Base-by-base conservation (phyloP, 1,140 invertebrate species). In the Aphelinus certus region DNA sequence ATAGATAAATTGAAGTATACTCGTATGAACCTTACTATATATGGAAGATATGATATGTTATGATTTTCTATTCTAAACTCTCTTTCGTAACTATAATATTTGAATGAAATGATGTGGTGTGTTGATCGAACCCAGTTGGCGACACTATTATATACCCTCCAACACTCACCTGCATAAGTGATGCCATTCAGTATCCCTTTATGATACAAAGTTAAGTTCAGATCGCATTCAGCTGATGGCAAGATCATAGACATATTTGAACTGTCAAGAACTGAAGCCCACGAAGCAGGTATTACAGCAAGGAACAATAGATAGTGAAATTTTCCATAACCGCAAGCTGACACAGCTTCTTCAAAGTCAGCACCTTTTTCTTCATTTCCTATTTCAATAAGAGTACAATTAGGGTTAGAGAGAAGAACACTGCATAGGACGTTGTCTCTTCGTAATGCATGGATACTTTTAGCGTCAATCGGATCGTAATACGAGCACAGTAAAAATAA, bases 111-210 rank as follows among this genome's bases (percentile, higher is more conserved):
- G 26, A 26, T 26, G 26, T 26, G 26, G 26, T 26, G 26, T 26
- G 26, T 26, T 26, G 26, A 26, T 26, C 26, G 26, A 26, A 26
- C 26, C 26, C 26, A 26, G 26, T 26, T 26, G 26, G 26, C 26
- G 26, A 26, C 26, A 26, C 26, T 26, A 26, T 26, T 26, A 26
- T 26, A 26, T 26, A 26, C 26, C 26, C 26, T 26, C 26, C 2
- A 42, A 26, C 47, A 80, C 82, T 77, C 79, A 92, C 93, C 93
- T 75, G 88, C 88, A 83, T 93, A 94, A 46, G 90, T 89, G 57
- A 91, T 89, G 0, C 91, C 91, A 74, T 92, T 93, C 0, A 94
- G 82, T 3, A 92, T 88, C 1, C 93, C 93, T 88, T 94, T 94
- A 48, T 93, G 89, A 7, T 91, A 81, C 1, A 92, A 79, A 1